Percentiles rank a stretch among this genome's conserved stretches.
Conservation (phyloP, 2,113 vertebrate genomes). For the Rhombomys opimus region DNA sequence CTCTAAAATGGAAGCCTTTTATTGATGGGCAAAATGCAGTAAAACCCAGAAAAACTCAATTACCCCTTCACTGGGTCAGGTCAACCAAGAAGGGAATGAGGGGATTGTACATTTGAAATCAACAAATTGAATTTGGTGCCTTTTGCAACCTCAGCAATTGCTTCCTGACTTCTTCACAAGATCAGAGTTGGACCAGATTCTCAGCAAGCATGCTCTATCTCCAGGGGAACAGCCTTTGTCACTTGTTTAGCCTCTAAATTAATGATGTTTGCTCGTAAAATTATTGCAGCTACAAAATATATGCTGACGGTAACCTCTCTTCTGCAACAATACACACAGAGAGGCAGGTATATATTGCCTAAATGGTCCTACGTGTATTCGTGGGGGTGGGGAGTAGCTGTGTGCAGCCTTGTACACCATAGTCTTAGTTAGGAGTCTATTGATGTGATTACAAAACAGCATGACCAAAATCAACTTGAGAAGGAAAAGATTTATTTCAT, state of each 20-base stretch:
- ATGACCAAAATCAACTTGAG: not conserved
- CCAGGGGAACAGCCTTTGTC: not conserved
- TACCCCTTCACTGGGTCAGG: conserved; percentile 54
- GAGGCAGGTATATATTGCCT: not conserved
- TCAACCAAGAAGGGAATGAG: conserved; percentile 31
- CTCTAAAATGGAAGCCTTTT: conserved; percentile 26
- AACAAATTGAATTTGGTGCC: conserved; percentile 57
- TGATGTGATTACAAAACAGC: not conserved
- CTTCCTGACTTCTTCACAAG: conserved; percentile 31
- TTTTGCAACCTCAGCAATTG: conserved; percentile 61
- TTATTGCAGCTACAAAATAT: conserved; percentile 39
- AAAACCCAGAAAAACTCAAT: conserved; percentile 50
- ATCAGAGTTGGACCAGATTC: conserved; percentile 37
- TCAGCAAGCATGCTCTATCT: not conserved
- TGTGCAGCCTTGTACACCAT: not conserved
- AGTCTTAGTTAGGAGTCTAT: not conserved
- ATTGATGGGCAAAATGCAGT: not conserved
- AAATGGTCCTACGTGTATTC: not conserved
- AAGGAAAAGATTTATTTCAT: not conserved
- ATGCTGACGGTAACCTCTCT: conserved; percentile 11
- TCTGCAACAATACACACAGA: not conserved
- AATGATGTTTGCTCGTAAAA: conserved; percentile 50
- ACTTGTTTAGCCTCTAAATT: conserved; percentile 58
- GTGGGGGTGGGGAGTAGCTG: not conserved
- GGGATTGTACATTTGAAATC: conserved; percentile 63